phyloP scores from a whole-genome alignment of 1,140 invertebrate species.

The Agraylea sexmaculata region DNA sequence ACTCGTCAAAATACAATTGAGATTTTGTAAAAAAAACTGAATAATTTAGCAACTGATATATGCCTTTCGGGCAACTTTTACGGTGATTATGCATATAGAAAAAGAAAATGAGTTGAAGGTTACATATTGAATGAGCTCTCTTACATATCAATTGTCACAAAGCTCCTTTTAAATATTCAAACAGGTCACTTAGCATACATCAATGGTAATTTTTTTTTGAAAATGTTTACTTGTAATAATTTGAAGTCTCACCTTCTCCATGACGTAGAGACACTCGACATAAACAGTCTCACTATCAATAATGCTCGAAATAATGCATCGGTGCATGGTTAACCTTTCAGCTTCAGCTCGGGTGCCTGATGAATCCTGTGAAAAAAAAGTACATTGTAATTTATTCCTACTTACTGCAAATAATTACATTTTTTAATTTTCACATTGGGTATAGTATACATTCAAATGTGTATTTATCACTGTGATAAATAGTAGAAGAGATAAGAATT shows the following conservation, averaged over 20 bases:
- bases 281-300: slow-evolving; percentile 84
- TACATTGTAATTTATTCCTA: slow-evolving; percentile 23
- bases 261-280: slow-evolving; percentile 77
- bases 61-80: too few relatives aligned
- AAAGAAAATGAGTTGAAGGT: too few relatives aligned
- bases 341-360: slow-evolving; percentile 48
- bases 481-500: slow-evolving; percentile 32
- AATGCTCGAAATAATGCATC: slow-evolving; percentile 76
- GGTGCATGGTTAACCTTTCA: slow-evolving; percentile 62
- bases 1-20: too few relatives aligned
- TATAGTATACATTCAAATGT: not conserved
- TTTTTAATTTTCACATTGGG: not conserved
- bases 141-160: too few relatives aligned
- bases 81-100: too few relatives aligned
- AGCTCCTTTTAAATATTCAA: too few relatives aligned
- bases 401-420: slow-evolving; percentile 26
- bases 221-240: too few relatives aligned
- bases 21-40: too few relatives aligned
- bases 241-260: slow-evolving; percentile 76
- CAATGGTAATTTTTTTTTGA: too few relatives aligned
- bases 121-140: too few relatives aligned
- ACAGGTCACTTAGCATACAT: too few relatives aligned
- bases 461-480: slow-evolving; percentile 18
- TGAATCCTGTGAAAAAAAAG: slow-evolving; percentile 35
- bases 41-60: too few relatives aligned